Percentiles rank a stretch among this genome's conserved stretches.
Conservation (phyloP, 92 coral and sea anemone species). For the Plumapathes pennacea region DNA sequence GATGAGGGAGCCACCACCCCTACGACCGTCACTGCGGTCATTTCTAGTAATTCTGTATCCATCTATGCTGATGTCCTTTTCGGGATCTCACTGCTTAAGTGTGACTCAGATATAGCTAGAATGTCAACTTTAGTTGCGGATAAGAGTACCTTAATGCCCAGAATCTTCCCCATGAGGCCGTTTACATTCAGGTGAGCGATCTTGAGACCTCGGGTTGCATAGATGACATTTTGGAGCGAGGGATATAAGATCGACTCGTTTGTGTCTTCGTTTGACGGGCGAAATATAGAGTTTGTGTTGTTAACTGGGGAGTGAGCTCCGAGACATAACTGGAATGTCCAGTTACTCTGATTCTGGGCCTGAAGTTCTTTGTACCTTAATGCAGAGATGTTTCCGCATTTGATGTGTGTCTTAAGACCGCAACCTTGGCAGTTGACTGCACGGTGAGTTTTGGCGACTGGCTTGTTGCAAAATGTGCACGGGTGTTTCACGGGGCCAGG, state of each 20-base stretch:
- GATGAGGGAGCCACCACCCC: conserved; percentile 11
- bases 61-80: conserved; percentile 14
- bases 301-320: too few species aligned
- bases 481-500: conserved; percentile 26
- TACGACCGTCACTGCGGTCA: conserved; percentile 8
- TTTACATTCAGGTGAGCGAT: conserved; percentile 22
- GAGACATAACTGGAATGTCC: too few species aligned
- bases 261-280: too few species aligned
- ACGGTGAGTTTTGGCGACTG: conserved; percentile 27
- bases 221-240: neutral
- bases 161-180: conserved; percentile 13
- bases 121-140: conserved; percentile 11
- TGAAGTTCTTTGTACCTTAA: too few species aligned
- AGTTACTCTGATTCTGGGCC: too few species aligned
- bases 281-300: too few species aligned
- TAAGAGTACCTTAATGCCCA: conserved; percentile 8
- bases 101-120: conserved; percentile 31
- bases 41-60: conserved; percentile 26
- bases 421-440: conserved; percentile 21
- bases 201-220: conserved; percentile 6
- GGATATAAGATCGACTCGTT: too few species aligned
- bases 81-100: conserved; percentile 10
- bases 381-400: too few species aligned
- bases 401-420: neutral
- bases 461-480: conserved; percentile 10